Evolutionary conservation across 2,888 invertebrate genomes (phyloP).

Genomic region (Sympetrum striolatum): DNA sequence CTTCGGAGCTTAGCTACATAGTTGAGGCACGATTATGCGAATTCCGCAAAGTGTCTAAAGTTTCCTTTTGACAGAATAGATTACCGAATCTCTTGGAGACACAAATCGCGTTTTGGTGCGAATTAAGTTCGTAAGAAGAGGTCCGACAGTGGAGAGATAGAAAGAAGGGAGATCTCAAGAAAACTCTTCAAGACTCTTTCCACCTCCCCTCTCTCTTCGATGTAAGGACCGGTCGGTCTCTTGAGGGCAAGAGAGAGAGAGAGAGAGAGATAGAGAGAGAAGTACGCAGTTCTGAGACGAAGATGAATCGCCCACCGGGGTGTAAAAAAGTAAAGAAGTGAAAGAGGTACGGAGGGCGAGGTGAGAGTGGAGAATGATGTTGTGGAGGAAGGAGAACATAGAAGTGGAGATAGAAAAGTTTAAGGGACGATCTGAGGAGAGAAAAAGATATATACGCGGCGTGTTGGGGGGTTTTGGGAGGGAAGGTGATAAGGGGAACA

Average conservation of each 20-base stretch:
- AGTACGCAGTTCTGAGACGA: slow-evolving; percentile 31
- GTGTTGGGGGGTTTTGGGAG: background rate
- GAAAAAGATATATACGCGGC: background rate
- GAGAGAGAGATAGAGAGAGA: background rate
- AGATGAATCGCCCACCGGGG: slow-evolving; percentile 40
- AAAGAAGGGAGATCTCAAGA: background rate
- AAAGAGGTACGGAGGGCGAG: background rate
- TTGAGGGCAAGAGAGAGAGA: background rate
- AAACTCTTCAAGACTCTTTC: background rate
- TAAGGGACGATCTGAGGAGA: background rate
- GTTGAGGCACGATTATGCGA: too few relatives aligned
- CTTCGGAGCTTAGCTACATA: too few relatives aligned
- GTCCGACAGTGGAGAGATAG: background rate
- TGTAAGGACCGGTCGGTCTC: background rate
- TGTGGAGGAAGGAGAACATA: background rate
- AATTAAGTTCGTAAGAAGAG: too few relatives aligned
- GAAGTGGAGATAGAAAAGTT: background rate
- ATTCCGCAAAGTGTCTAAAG: too few relatives aligned
- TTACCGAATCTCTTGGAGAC: too few relatives aligned
- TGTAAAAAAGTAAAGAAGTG: slow-evolving; percentile 35
- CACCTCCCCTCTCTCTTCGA: background rate
- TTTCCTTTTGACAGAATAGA: too few relatives aligned
- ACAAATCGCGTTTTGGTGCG: too few relatives aligned
- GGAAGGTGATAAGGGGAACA: background rate
- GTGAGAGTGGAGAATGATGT: background rate